Conservation (phyloP, 1,140 invertebrate genomes). For the Antheraea pernyi region DNA sequence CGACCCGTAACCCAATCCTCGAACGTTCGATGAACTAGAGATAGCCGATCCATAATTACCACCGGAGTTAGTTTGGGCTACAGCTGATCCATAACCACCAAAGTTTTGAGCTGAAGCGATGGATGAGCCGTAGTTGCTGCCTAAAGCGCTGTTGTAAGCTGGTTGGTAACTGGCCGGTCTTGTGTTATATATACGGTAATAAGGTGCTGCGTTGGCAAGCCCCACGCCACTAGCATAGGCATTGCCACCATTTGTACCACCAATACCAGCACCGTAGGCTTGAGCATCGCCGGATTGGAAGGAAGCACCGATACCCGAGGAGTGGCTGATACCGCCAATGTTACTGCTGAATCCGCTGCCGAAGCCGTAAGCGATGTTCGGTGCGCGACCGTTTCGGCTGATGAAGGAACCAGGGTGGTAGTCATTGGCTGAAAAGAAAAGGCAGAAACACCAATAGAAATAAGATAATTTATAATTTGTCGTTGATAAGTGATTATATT, state of each 20-base stretch:
- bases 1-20: conserved; percentile 41
- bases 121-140: conserved; percentile 37
- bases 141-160: conserved; percentile 33
- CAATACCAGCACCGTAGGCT: conserved; percentile 49
- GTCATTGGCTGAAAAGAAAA: conserved; percentile 9
- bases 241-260: conserved; percentile 20
- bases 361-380: conserved; percentile 56
- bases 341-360: conserved; percentile 68
- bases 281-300: conserved; percentile 55
- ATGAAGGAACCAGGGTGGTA: conserved; percentile 5
- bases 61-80: conserved; percentile 29
- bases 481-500: too few relatives aligned
- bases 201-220: conserved; percentile 11
- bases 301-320: conserved; percentile 51
- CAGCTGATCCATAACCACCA: conserved; percentile 27
- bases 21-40: conserved; percentile 32
- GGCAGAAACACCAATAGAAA: too few relatives aligned
- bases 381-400: conserved; percentile 28
- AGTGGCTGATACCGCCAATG: conserved; percentile 61
- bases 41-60: conserved; percentile 37
- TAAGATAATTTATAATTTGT: too few relatives aligned
- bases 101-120: conserved; percentile 42
- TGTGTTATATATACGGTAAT: conserved; percentile 18
- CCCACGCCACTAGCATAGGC: conserved; percentile 29
- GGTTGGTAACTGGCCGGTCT: conserved; percentile 24